phyloP scores from a whole-genome alignment of 2,113 vertebrate genomes.

The Turdus rufiventris region DNA sequence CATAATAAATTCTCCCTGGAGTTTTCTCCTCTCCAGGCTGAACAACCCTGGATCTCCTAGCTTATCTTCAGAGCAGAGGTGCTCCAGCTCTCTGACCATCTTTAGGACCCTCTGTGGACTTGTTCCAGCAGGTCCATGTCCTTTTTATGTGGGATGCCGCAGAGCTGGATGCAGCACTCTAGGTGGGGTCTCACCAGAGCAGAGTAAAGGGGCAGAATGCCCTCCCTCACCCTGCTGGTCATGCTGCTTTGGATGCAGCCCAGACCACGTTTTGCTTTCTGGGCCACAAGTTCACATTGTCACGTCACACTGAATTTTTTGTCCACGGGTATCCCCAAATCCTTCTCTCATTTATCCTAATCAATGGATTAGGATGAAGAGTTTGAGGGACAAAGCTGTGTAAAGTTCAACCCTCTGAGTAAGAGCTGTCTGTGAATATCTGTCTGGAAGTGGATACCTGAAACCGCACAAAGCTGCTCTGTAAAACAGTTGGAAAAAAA shows the following conservation, averaged over 20 bases:
- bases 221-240: neutral
- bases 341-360: neutral
- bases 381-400: neutral
- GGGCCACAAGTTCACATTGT: neutral
- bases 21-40: neutral
- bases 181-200: neutral
- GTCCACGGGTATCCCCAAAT: neutral
- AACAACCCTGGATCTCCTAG: neutral
- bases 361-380: neutral
- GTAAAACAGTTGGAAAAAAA: neutral
- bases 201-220: neutral
- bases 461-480: neutral
- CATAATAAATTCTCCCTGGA: neutral
- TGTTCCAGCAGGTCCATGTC: rapidly evolving
- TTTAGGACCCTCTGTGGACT: neutral
- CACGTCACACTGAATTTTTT: neutral
- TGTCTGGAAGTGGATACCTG: neutral
- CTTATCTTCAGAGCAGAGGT: neutral
- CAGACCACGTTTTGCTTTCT: neutral
- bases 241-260: neutral
- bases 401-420: neutral
- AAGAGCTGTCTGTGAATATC: neutral
- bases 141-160: neutral
- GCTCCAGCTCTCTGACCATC: neutral
- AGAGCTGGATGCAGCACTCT: neutral